Conservation (phyloP, 2,113 vertebrate species). For the Platysteira castanea region DNA sequence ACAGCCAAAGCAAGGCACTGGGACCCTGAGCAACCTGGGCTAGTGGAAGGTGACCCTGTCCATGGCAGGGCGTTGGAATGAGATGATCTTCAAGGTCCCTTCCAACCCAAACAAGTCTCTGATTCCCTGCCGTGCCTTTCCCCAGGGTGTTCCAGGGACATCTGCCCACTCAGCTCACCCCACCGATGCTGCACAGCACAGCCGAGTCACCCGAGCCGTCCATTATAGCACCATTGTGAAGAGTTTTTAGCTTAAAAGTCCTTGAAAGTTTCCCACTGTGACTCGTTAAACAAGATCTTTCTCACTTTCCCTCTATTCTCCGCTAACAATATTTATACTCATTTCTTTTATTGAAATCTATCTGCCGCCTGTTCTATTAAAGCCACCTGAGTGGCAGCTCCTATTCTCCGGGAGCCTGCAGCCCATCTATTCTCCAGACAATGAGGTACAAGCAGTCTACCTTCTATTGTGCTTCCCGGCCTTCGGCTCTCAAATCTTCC, state of each 20-base stretch:
- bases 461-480: conserved; percentile 31
- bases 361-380: conserved; percentile 67
- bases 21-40: not conserved
- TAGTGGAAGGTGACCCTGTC: not conserved
- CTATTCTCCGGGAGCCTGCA: conserved; percentile 72
- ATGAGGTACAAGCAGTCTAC: conserved; percentile 48
- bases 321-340: conserved; percentile 77
- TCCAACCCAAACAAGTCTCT: not conserved
- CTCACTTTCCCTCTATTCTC: conserved; percentile 62
- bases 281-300: conserved; percentile 55
- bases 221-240: not conserved
- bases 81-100: not conserved
- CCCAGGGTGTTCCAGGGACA: fast-evolving
- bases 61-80: fast-evolving
- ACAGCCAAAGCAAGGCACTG: not conserved
- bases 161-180: not conserved
- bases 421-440: conserved; percentile 80
- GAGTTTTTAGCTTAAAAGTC: conserved; percentile 48
- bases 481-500: conserved; percentile 44
- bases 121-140: not conserved
- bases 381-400: conserved; percentile 72
- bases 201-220: not conserved
- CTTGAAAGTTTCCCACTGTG: conserved; percentile 64
- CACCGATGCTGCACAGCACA: fast-evolving
- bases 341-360: conserved; percentile 75